Evolutionary conservation across 2,797 vertebrate genomes (phyloP), one percentile per base, ranked within the genome.

Genomic region (Pipistrellus kuhlii): DNA sequence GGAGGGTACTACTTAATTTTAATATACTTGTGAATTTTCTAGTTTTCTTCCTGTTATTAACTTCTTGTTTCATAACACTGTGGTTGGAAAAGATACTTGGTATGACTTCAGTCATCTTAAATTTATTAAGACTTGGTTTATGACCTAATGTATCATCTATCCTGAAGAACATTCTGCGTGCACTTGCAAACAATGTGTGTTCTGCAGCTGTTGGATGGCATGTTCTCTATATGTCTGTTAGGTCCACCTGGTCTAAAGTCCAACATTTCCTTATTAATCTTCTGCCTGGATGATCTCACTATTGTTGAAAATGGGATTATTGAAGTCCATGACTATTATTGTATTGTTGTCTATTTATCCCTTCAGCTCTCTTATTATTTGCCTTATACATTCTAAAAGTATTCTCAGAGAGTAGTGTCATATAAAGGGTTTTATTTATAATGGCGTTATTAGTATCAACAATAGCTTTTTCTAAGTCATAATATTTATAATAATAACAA

Each of bases 331-430:
- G 18, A 35, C 48, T 82, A 76, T 84, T 93, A 48, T 35, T 21
- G 8, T 68, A 23, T 35, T 8, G n/a, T 62, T 62, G 27, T 62
- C 41, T 57, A 21, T 44, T 85, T 85, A 9, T 59, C 48, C n/a
- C 7, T 46, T 48, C 14, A 69, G 8, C n/a, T 69, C 46, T 55
- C n/a, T 82, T 82, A 53, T 23, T 57, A 78, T 68, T 69, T 76
- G 17, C 30, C 44, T 73, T 59, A 32, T 82, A 46, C 88, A 82
- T 84, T 69, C 71, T 92, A 78, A 92, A 68, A 69, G 44, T 85
- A 69, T 64, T 62, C 66, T 71, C 13, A 46, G 14, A 64, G 73
- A 32, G 38, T 23, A 72, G 17, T 25, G 5, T 64, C 44, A 71
- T 53, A 78, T 53, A 90, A 71, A 85, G 78, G 44, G 80, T 53